Percentiles rank a stretch among this genome's conserved stretches.
These are phyloP conservation scores for Crematogaster levior DNA, from an alignment of 2,888 invertebrate genomes.

Conservation along the genomic window DNA sequence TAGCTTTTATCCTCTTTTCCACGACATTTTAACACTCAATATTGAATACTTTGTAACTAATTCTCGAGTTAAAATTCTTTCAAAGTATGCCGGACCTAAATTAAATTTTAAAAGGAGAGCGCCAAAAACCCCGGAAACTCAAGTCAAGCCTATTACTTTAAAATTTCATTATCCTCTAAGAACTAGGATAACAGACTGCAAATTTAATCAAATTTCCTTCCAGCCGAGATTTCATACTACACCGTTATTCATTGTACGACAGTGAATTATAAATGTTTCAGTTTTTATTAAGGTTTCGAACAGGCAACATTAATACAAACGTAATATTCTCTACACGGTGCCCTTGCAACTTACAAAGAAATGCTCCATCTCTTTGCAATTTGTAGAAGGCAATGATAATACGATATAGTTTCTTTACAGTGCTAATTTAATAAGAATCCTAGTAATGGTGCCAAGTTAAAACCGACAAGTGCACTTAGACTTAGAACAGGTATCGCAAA, in stretches of 20 bases:
- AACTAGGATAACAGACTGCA: conserved; percentile 30
- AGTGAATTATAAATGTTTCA: conserved; percentile 17
- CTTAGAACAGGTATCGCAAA: background rate
- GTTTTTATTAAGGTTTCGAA: conserved; percentile 20
- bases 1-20: background rate
- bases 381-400: background rate
- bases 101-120: background rate
- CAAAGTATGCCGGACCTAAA: background rate
- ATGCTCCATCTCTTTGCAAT: background rate
- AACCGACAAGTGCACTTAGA: background rate
- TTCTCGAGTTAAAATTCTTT: conserved; percentile 5
- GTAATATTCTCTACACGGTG: background rate
- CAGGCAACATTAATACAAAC: conserved; percentile 2
- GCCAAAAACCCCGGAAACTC: background rate
- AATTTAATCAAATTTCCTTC: conserved; percentile 34
- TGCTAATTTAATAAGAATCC: background rate
- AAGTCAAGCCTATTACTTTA: conserved; percentile 6
- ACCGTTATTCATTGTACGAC: conserved; percentile 8
- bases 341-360: background rate
- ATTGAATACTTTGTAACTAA: background rate
- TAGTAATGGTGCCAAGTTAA: background rate
- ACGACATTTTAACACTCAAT: background rate
- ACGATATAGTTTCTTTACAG: background rate
- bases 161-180: conserved; percentile 9
- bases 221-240: background rate